Conservation (phyloP, 2,888 invertebrate species). For the Maniola hyperantus region DNA sequence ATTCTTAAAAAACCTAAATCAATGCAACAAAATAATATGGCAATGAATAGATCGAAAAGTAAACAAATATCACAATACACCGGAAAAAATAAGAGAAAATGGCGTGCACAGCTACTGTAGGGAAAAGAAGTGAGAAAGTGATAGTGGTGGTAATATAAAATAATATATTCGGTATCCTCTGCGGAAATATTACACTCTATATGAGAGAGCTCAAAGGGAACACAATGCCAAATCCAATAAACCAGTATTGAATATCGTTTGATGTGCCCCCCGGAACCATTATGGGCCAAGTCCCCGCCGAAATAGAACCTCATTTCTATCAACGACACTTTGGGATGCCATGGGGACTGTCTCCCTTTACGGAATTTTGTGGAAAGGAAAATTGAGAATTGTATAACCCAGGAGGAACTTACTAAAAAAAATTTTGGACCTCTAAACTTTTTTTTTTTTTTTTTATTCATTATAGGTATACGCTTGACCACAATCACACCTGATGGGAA, state of each 20-base stretch:
- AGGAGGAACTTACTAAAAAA: too few relatives aligned
- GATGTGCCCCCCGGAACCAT: conserved; percentile 5
- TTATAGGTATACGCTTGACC: too few relatives aligned
- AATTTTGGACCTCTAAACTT: too few relatives aligned
- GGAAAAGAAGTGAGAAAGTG: neutral
- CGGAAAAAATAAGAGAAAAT: neutral
- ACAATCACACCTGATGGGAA: too few relatives aligned
- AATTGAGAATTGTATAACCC: too few relatives aligned
- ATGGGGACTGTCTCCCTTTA: neutral
- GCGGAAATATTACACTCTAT: neutral
- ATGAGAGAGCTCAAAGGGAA: conserved; percentile 19
- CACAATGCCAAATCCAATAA: conserved; percentile 21
- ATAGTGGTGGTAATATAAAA: conserved; percentile 1
- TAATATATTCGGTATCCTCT: conserved; percentile 5
- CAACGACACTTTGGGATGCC: neutral
- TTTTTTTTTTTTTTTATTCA: too few relatives aligned
- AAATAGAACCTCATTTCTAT: conserved; percentile 14
- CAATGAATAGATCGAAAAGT: too few relatives aligned
- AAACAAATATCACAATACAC: too few relatives aligned
- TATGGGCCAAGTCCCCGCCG: neutral
- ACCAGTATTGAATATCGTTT: conserved; percentile 20
- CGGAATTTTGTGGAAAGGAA: neutral
- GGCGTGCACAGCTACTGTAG: neutral
- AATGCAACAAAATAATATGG: too few relatives aligned
- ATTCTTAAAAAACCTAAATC: too few relatives aligned